Evolutionary conservation across 1,140 invertebrate genomes (phyloP).

Genomic region (Magallana ariakensis): DNA sequence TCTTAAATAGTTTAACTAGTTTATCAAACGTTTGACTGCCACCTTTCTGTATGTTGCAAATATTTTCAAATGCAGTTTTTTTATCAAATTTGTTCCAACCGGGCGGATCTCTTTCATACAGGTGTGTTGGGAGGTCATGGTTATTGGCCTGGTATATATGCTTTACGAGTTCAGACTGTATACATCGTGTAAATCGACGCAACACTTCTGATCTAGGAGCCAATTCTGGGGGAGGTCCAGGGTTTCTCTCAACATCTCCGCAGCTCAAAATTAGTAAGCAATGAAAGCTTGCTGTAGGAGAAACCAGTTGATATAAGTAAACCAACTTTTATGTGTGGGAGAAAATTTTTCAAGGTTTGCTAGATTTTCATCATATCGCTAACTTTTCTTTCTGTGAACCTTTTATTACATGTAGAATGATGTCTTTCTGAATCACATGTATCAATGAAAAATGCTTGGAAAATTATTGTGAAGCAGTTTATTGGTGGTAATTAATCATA

Average conservation of each 20-base stretch:
- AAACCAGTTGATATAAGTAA: no score
- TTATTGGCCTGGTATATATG: not conserved
- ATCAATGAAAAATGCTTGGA: no score
- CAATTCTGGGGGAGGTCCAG: not conserved
- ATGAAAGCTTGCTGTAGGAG: not conserved
- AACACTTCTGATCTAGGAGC: not conserved
- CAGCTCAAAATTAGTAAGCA: not conserved
- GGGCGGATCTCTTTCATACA: not conserved
- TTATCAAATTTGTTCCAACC: not conserved
- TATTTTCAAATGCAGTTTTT: constrained; percentile 1
- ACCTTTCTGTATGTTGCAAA: not conserved
- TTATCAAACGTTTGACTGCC: not conserved
- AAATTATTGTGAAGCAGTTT: no score
- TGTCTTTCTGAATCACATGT: no score
- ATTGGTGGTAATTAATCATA: no score
- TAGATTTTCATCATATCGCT: no score
- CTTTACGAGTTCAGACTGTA: constrained; percentile 4
- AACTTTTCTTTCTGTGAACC: no score
- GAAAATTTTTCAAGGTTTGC: no score
- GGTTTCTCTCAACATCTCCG: not conserved
- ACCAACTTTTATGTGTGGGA: no score
- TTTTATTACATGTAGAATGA: no score
- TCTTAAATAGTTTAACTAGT: not conserved
- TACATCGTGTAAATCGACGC: not conserved
- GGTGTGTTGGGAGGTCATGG: not conserved